Percentiles rank a stretch among this genome's conserved stretches.
phyloP scores from a whole-genome alignment of 2,113 vertebrate species.

The Cepphus grylle region DNA sequence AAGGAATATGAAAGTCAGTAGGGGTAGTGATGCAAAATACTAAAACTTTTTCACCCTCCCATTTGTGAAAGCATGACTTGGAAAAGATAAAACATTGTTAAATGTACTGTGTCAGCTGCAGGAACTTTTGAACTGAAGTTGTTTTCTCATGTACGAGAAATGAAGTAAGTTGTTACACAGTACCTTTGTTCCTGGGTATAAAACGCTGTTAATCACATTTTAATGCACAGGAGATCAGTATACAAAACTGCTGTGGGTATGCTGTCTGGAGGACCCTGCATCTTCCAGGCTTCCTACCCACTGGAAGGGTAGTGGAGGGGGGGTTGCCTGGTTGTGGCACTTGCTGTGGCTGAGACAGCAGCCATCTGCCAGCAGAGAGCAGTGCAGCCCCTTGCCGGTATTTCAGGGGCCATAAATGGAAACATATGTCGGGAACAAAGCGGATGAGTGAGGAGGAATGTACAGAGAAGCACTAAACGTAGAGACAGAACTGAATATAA shows the following conservation, averaged over 20 bases:
- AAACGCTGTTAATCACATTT: neutral
- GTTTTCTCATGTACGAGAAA: neutral
- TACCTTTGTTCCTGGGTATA: neutral
- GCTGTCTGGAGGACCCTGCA: neutral
- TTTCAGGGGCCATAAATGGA: neutral
- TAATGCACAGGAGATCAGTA: neutral
- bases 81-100: neutral
- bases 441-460: neutral
- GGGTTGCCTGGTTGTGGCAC: rapidly evolving
- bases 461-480: neutral
- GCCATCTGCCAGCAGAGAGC: neutral
- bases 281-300: rapidly evolving
- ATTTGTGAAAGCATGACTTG: neutral
- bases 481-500: neutral
- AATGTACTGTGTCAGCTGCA: neutral
- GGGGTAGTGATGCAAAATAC: neutral
- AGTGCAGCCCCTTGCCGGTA: neutral
- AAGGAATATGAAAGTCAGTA: neutral
- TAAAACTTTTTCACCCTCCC: neutral
- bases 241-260: neutral
- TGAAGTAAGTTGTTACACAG: neutral
- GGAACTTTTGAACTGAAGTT: neutral
- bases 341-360: rapidly evolving
- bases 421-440: neutral
- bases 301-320: neutral